Conservation (phyloP, 2,113 vertebrate genomes). For the Calonectris borealis region DNA sequence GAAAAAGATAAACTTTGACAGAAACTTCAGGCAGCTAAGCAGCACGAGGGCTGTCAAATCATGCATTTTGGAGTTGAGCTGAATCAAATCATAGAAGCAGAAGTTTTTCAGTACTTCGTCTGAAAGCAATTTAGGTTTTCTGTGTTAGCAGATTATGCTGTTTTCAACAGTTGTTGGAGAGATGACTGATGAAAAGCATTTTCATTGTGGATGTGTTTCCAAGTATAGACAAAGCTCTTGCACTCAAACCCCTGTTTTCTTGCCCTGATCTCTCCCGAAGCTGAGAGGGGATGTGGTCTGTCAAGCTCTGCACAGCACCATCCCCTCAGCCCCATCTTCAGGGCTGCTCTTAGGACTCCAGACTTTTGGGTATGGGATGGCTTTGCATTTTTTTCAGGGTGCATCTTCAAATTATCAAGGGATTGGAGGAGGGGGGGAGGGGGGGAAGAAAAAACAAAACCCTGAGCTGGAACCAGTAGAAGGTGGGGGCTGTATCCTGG, state of each 20-base stretch:
- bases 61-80: background rate
- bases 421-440: no score
- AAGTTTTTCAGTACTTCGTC: background rate
- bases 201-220: constrained; percentile 12
- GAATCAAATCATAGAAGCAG: background rate
- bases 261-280: background rate
- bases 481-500: background rate
- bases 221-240: constrained; percentile 7
- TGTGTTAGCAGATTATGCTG: constrained; percentile 53
- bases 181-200: constrained; percentile 46
- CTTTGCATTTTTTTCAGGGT: background rate
- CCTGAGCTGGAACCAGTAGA: background rate
- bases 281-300: background rate
- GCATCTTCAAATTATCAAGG: background rate
- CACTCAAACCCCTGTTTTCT: background rate
- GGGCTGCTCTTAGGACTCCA: background rate
- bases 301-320: background rate
- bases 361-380: background rate
- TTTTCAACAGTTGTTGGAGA: constrained; percentile 57
- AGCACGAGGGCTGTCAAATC: background rate
- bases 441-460: background rate
- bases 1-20: background rate
- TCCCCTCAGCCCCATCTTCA: background rate
- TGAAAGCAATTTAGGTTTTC: constrained; percentile 63
- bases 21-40: background rate